Evolutionary conservation across 30 jellyfish, hydroid and myxozoan species (phyloP).

Genomic region (Aurelia aurita): DNA sequence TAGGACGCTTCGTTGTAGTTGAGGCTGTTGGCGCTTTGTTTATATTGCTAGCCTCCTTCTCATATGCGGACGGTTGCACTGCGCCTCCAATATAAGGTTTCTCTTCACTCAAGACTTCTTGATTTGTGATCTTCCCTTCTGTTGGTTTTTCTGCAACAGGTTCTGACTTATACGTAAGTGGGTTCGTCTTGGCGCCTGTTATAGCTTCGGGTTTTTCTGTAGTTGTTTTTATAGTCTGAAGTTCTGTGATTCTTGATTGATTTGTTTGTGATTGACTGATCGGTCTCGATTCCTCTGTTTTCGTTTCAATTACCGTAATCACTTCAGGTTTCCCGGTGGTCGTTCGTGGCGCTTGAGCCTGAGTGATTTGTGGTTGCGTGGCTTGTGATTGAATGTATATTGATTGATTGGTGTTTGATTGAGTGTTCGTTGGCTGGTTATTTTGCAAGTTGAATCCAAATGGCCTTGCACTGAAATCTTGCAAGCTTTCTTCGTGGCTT

Average conservation of each 20-base stretch:
- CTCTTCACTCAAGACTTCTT: slow-evolving; percentile 48
- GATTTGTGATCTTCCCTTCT: background rate
- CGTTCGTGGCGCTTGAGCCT: background rate
- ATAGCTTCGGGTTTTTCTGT: slow-evolving; percentile 18
- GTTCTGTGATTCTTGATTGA: slow-evolving; percentile 4
- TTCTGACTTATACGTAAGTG: slow-evolving; percentile 27
- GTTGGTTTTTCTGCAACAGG: slow-evolving; percentile 39
- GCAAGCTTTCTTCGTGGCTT: slow-evolving; percentile 12
- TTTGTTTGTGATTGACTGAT: background rate
- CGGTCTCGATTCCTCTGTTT: background rate
- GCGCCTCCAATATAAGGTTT: slow-evolving; percentile 54
- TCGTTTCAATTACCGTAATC: too few species aligned
- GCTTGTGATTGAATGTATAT: slow-evolving; percentile 1
- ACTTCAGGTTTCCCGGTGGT: too few species aligned
- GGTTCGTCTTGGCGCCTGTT: slow-evolving; percentile 11
- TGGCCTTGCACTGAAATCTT: slow-evolving; percentile 78
- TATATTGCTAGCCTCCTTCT: slow-evolving; percentile 11
- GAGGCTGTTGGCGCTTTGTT: slow-evolving; percentile 20
- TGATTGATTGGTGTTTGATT: background rate
- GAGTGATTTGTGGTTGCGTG: slow-evolving; percentile 9
- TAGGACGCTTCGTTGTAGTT: background rate
- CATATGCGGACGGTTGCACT: slow-evolving; percentile 44
- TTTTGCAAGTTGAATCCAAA: slow-evolving; percentile 64
- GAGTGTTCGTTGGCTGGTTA: background rate
- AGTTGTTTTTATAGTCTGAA: background rate